phyloP scores from a whole-genome alignment of 2,888 invertebrate genomes.

The Conchocele bisecta region DNA sequence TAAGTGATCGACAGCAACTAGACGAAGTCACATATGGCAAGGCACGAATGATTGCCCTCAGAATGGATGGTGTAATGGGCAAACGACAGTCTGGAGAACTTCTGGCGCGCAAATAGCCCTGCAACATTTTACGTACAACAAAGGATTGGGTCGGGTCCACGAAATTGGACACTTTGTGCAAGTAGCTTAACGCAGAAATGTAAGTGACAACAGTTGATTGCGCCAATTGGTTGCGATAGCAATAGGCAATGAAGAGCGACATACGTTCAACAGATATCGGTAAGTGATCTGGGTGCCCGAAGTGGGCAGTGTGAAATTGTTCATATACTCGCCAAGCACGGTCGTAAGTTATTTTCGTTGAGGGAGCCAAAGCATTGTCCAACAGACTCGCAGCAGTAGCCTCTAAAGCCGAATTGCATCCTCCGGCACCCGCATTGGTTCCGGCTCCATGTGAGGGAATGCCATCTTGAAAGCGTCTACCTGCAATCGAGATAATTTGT shows the following conservation, averaged over 20 bases:
- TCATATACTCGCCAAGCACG: background rate
- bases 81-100: background rate
- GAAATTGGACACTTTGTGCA: background rate
- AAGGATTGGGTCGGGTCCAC: slow-evolving; percentile 3
- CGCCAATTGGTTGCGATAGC: slow-evolving; percentile 1
- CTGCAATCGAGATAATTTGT: slow-evolving; percentile 24
- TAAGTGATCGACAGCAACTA: background rate
- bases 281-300: background rate
- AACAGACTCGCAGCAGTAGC: background rate
- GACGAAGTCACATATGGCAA: background rate
- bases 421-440: background rate
- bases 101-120: slow-evolving; percentile 1
- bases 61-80: slow-evolving; percentile 15
- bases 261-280: background rate
- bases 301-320: no score
- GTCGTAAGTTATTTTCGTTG: slow-evolving; percentile 3
- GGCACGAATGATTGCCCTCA: background rate
- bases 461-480: background rate
- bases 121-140: slow-evolving; percentile 3
- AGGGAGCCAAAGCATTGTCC: background rate
- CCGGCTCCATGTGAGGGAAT: slow-evolving; percentile 8
- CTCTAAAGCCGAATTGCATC: background rate
- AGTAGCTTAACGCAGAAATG: slow-evolving; percentile 12
- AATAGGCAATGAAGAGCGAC: slow-evolving; percentile 15
- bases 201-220: slow-evolving; percentile 14